Evolutionary conservation across 2,888 invertebrate species (phyloP).

Genomic region (Dolichopus griseipennis): DNA sequence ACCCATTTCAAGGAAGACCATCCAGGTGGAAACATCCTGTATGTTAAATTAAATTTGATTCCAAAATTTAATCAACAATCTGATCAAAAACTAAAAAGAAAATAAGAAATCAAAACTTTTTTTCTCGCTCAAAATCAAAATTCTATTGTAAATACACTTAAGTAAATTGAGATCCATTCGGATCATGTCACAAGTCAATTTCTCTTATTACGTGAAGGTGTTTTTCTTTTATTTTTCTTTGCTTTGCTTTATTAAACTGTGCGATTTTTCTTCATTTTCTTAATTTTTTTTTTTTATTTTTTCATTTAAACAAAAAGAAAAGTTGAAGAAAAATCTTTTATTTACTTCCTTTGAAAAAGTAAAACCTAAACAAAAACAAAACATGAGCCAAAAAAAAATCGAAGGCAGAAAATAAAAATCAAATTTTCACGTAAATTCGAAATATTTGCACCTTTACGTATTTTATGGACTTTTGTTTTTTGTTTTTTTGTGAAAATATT

Average conservation of each 20-base stretch:
- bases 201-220: not conserved
- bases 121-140: no score
- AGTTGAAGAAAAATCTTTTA: not conserved
- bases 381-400: not conserved
- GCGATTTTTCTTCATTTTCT: not conserved
- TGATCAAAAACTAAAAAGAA: no score
- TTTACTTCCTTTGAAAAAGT: not conserved
- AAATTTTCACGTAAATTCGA: not conserved
- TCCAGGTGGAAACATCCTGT: no score
- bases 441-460: not conserved
- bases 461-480: not conserved
- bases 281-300: no score
- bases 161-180: not conserved
- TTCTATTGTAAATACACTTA: not conserved
- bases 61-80: no score
- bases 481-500: not conserved
- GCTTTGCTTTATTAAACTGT: not conserved
- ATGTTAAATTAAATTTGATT: no score
- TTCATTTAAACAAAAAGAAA: not conserved
- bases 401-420: not conserved
- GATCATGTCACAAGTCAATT: conserved; percentile 5
- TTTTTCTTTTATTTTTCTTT: not conserved
- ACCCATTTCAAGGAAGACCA: no score
- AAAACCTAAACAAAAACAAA: not conserved
- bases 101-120: no score